Conservation (phyloP, 2,888 invertebrate species). For the Halictus quadricinctus region DNA sequence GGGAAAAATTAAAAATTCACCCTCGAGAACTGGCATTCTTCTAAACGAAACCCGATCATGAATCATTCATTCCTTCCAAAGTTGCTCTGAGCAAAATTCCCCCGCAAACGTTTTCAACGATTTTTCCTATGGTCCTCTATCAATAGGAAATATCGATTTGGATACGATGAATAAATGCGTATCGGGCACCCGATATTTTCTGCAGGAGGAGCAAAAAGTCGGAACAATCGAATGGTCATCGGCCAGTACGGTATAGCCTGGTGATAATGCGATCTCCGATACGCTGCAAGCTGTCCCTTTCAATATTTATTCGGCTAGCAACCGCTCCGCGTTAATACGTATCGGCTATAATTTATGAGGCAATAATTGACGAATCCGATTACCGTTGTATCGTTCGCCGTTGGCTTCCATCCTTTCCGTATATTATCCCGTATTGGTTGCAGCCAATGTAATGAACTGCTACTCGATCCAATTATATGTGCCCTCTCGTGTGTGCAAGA, state of each 20-base stretch:
- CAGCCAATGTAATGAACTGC: slow-evolving; percentile 31
- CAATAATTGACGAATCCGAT: slow-evolving; percentile 57
- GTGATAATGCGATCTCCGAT: slow-evolving; percentile 36
- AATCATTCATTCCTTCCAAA: slow-evolving; percentile 29
- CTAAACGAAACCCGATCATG: slow-evolving; percentile 1
- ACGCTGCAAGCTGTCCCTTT: slow-evolving; percentile 35
- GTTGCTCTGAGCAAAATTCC: background rate
- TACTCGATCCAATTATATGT: slow-evolving; percentile 46
- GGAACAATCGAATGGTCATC: slow-evolving; percentile 15
- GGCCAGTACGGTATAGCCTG: slow-evolving; percentile 8
- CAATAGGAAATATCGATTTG: slow-evolving; percentile 12
- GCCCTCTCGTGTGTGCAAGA: background rate
- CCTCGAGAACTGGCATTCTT: background rate
- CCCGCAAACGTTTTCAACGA: background rate
- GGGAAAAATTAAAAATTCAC: slow-evolving; percentile 31
- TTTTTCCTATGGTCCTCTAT: background rate
- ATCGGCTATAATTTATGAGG: slow-evolving; percentile 50
- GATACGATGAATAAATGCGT: slow-evolving; percentile 12
- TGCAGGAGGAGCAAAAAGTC: background rate
- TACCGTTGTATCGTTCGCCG: slow-evolving; percentile 42
- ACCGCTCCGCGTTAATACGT: slow-evolving; percentile 40
- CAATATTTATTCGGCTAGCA: slow-evolving; percentile 51
- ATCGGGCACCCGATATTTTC: background rate
- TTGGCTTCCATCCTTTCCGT: slow-evolving; percentile 9
- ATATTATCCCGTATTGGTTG: slow-evolving; percentile 42